These are phyloP conservation scores for Psammodynastes pulverulentus DNA, from an alignment of 2,113 vertebrate genomes.

Conservation along the genomic window DNA sequence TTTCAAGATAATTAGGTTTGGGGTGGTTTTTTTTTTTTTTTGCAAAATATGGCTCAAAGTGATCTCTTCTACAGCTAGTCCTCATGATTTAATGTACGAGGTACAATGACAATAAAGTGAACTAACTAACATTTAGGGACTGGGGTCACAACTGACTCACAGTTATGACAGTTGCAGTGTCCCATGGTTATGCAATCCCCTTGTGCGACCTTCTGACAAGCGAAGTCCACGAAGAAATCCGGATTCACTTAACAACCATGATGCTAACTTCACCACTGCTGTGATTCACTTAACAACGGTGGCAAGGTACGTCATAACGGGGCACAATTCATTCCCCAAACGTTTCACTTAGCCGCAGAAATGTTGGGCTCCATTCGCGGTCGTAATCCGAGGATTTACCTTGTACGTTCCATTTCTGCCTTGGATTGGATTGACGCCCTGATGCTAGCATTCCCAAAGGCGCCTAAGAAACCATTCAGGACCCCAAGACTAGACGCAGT, in stretches of 20 bases:
- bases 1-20: not conserved
- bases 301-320: not conserved
- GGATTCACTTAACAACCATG: not conserved
- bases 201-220: not conserved
- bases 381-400: too few relatives aligned
- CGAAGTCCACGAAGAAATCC: accelerated
- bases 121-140: too few relatives aligned
- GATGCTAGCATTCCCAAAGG: not conserved
- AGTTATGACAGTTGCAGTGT: not conserved
- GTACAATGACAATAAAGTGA: too few relatives aligned
- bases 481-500: not conserved
- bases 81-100: too few relatives aligned
- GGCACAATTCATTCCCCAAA: not conserved
- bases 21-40: too few relatives aligned
- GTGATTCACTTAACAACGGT: not conserved
- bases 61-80: not conserved
- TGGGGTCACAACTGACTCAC: too few relatives aligned
- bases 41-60: not conserved
- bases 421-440: not conserved
- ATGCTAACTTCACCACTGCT: not conserved
- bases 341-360: not conserved
- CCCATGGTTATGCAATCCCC: not conserved
- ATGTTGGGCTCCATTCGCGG: not conserved
- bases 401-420: not conserved
- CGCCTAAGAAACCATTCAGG: not conserved